Percentiles rank a stretch among this genome's conserved stretches.
Evolutionary conservation across 2,888 invertebrate genomes (phyloP).

Genomic region (Philopedon plagiatum): DNA sequence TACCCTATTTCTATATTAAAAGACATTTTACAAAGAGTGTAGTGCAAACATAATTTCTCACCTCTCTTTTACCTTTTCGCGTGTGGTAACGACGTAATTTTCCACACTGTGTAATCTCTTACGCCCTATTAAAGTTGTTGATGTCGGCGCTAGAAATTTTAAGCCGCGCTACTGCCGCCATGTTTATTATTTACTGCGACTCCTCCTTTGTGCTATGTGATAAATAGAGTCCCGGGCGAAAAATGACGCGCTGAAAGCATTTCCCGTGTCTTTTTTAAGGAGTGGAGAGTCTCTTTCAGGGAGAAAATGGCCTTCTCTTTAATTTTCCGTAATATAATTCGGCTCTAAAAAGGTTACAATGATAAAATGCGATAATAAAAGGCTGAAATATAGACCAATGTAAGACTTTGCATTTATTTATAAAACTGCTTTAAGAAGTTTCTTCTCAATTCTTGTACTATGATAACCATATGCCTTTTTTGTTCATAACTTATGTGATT

Average conservation of each 20-base stretch:
- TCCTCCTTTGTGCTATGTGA: conserved; percentile 35
- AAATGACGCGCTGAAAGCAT: conserved; percentile 43
- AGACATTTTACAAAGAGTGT: conserved; percentile 4
- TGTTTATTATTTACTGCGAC: conserved; percentile 45
- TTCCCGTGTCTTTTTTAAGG: conserved; percentile 33
- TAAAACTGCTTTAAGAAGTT: too few species aligned
- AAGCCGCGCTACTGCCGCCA: conserved; percentile 36
- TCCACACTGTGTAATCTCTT: conserved; percentile 48
- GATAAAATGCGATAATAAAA: not conserved
- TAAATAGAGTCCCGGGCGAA: conserved; percentile 38
- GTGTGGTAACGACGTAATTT: conserved; percentile 44
- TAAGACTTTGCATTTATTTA: too few species aligned
- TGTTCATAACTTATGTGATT: too few species aligned
- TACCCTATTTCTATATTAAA: not conserved
- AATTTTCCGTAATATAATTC: conserved; percentile 8
- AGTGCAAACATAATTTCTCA: conserved; percentile 36
- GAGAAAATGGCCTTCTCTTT: conserved; percentile 1
- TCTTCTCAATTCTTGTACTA: too few species aligned
- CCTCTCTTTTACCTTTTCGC: conserved; percentile 40
- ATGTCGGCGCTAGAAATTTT: conserved; percentile 44
- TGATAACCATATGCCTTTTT: too few species aligned
- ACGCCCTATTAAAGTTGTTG: conserved; percentile 48
- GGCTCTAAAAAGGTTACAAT: conserved; percentile 1
- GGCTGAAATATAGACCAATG: not conserved
- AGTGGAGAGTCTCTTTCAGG: not conserved